These are phyloP conservation scores for Marmota monax DNA, from an alignment of 2,113 vertebrate species.

Conservation along the genomic window DNA sequence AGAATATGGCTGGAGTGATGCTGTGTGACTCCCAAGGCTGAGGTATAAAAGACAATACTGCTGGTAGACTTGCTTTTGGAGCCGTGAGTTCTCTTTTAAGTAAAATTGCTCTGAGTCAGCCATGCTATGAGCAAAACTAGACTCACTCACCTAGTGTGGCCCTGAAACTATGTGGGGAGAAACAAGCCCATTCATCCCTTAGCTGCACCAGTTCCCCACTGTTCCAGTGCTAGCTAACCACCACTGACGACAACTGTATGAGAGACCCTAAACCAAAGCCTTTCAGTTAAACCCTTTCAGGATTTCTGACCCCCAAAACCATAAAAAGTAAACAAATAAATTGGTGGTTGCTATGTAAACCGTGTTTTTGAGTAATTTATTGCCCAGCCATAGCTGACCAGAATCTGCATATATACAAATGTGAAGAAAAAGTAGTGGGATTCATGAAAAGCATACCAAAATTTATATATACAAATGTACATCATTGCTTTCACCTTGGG, in stretches of 20 bases:
- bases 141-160: too few relatives aligned
- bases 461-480: not conserved
- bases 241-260: too few relatives aligned
- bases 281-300: not conserved
- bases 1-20: not conserved
- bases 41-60: not conserved
- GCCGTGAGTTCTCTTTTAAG: not conserved
- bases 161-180: not conserved
- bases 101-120: not conserved
- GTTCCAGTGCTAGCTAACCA: not conserved
- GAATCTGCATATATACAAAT: not conserved
- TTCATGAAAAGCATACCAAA: not conserved
- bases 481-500: not conserved
- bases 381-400: not conserved
- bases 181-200: not conserved
- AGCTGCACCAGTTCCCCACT: accelerated
- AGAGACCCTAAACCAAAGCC: not conserved
- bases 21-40: not conserved
- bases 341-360: not conserved
- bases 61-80: not conserved
- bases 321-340: not conserved
- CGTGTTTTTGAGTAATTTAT: not conserved
- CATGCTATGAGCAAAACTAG: not conserved
- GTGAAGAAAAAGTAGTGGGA: not conserved
- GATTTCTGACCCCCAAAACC: not conserved